Evolutionary conservation across 1,140 invertebrate species (phyloP), one percentile per base, ranked within the genome.

Genomic region (Leptestheria dahalacensis): DNA sequence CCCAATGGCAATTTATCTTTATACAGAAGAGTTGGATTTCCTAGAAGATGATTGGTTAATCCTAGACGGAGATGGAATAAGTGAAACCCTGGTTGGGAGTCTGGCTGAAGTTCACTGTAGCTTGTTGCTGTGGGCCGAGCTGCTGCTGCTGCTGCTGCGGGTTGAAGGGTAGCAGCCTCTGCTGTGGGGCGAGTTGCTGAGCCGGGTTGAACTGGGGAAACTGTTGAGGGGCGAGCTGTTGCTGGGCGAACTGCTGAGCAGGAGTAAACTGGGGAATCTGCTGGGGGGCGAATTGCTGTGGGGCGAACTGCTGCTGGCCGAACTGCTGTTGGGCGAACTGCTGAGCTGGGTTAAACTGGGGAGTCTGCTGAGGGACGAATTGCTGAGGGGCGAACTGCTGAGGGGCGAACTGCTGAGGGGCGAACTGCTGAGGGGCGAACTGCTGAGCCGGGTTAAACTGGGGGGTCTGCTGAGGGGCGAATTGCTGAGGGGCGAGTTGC

Each of bases 371-470:
- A 20, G 48, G 52, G 18, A 59, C 55, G 23, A 49, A 55, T 21
- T 57, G 28, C 23, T 47, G 23, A 15, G 56, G 24, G 46, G 61
- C 52, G 26, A 21, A 33, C 53, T 24, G 61, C 33, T 41, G 33
- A 41, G 33, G 33, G 15, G 15, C 33, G n/a, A n/a, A n/a, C 23
- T 1, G 59, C 26, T 60, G 59, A n/a, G n/a, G 51, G 12, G 18
- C 28, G 28, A 26, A 47, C 29, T 23, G 33, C 21, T 47, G 25
- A 47, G 20, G n/a, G 24, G 20, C 48, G n/a, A 24, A 25, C 33
- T 60, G 60, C 2, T 41, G 54, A 15, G 57, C 23, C 18, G 48
- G 46, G 21, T 81, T 64, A 80, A 67, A 25, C 78, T 78, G 0
- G 2, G 56, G 52, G n/a, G 59, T 48, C 18, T 60, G 61, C 11